phyloP scores from a whole-genome alignment of 1,140 invertebrate species.

The Apis laboriosa region DNA sequence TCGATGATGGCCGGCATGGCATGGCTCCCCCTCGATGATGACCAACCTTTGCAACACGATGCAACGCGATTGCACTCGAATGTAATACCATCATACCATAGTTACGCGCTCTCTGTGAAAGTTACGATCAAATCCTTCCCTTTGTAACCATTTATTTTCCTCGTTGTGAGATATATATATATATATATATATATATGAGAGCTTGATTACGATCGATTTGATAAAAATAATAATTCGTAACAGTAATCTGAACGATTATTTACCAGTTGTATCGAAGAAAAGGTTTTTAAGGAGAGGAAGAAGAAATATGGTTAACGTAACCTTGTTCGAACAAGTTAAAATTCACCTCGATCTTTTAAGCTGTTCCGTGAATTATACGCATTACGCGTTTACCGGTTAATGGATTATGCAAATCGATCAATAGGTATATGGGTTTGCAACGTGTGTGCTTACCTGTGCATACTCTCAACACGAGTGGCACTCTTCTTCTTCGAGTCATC shows the following conservation, averaged over 20 bases:
- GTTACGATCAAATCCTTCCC: slow-evolving; percentile 9
- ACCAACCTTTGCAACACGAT: slow-evolving; percentile 51
- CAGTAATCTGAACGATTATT: too few relatives aligned
- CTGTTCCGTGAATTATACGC: background rate
- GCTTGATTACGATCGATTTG: too few relatives aligned
- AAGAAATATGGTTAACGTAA: too few relatives aligned
- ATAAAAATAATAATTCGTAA: too few relatives aligned
- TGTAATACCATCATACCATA: background rate
- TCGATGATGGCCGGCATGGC: slow-evolving; percentile 15
- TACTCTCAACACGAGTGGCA: slow-evolving; percentile 28
- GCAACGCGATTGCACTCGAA: slow-evolving; percentile 50
- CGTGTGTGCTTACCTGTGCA: slow-evolving; percentile 58
- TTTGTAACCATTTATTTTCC: background rate
- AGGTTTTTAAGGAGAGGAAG: too few relatives aligned
- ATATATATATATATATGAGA: too few relatives aligned
- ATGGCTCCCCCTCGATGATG: slow-evolving; percentile 48
- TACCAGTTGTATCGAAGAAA: too few relatives aligned
- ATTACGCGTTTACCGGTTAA: background rate
- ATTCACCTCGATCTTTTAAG: background rate
- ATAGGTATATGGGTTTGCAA: background rate
- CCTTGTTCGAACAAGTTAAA: too few relatives aligned
- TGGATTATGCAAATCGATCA: slow-evolving; percentile 26
- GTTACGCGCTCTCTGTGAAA: slow-evolving; percentile 1
- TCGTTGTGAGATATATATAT: background rate
- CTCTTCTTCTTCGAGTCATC: slow-evolving; percentile 58